Conservation (phyloP, 2,888 invertebrate genomes). For the Galerucella pusilla region DNA sequence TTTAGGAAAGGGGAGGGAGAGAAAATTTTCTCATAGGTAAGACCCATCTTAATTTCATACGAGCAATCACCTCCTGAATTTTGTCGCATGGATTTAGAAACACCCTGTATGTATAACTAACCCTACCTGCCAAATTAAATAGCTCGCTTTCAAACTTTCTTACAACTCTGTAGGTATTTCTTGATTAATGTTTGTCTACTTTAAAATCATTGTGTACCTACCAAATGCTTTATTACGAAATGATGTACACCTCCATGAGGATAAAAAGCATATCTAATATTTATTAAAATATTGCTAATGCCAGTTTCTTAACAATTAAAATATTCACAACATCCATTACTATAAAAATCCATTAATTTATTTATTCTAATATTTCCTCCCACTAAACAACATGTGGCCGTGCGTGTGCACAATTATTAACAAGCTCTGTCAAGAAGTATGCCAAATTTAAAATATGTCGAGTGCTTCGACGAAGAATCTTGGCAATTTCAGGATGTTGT, state of each 20-base stretch:
- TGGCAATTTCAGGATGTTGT: slow-evolving; percentile 49
- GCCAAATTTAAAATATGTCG: slow-evolving; percentile 50
- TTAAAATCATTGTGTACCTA: not conserved
- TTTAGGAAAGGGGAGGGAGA: too few relatives aligned
- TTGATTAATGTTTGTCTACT: not conserved
- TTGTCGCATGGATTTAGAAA: too few relatives aligned
- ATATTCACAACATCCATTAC: not conserved
- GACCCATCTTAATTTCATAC: too few relatives aligned
- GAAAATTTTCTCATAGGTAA: too few relatives aligned
- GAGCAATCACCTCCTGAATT: too few relatives aligned
- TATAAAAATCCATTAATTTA: slow-evolving; percentile 7
- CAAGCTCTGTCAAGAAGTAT: slow-evolving; percentile 39
- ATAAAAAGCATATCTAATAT: not conserved
- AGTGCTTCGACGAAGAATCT: slow-evolving; percentile 45
- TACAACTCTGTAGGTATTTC: not conserved
- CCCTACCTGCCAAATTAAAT: not conserved
- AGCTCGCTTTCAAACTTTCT: not conserved
- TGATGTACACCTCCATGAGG: not conserved
- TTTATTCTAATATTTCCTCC: slow-evolving; percentile 10
- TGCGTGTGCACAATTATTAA: slow-evolving; percentile 8
- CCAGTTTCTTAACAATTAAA: not conserved
- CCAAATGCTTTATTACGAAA: not conserved
- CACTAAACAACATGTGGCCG: slow-evolving; percentile 8
- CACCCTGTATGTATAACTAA: not conserved
- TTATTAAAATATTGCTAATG: not conserved